Evolutionary conservation across 2,797 vertebrate species (phyloP).

Genomic region (Danio aesculapii): DNA sequence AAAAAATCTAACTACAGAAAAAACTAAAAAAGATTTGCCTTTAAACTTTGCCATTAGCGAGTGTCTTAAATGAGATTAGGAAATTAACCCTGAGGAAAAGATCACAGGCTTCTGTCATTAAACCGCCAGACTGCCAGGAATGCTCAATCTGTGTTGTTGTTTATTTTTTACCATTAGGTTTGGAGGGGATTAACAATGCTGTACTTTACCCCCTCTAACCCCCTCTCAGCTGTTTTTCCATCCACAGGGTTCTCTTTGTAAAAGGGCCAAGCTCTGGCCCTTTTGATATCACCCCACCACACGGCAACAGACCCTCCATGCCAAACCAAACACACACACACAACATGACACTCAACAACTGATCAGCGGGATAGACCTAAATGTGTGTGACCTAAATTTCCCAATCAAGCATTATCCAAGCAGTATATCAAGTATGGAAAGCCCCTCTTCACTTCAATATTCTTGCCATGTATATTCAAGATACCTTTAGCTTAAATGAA

Average conservation of each 20-base stretch:
- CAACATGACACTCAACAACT: constrained; percentile 34
- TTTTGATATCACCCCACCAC: constrained; percentile 64
- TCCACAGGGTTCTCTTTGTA: constrained; percentile 75
- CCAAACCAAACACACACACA: constrained; percentile 54
- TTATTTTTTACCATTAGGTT: constrained; percentile 63
- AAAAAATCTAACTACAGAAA: background rate
- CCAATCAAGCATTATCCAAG: background rate
- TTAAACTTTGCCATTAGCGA: constrained; percentile 8
- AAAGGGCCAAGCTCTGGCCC: constrained; percentile 66
- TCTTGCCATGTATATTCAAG: background rate
- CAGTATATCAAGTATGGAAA: background rate
- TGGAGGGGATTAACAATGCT: constrained; percentile 70
- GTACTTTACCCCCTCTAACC: constrained; percentile 56
- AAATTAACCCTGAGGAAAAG: constrained; percentile 57
- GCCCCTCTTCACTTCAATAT: background rate
- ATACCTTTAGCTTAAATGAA: too few relatives aligned
- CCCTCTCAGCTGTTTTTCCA: constrained; percentile 67
- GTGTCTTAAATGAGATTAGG: background rate
- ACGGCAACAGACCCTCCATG: constrained; percentile 50
- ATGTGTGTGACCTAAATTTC: constrained; percentile 24
- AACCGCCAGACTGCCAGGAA: constrained; percentile 62
- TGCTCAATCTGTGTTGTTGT: constrained; percentile 67
- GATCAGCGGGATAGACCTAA: constrained; percentile 15
- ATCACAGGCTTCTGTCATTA: constrained; percentile 57
- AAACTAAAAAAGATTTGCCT: background rate